Evolutionary conservation across 1,140 invertebrate genomes (phyloP), one percentile per base, ranked within the genome.

Genomic region (Drosophila parabipectinata): DNA sequence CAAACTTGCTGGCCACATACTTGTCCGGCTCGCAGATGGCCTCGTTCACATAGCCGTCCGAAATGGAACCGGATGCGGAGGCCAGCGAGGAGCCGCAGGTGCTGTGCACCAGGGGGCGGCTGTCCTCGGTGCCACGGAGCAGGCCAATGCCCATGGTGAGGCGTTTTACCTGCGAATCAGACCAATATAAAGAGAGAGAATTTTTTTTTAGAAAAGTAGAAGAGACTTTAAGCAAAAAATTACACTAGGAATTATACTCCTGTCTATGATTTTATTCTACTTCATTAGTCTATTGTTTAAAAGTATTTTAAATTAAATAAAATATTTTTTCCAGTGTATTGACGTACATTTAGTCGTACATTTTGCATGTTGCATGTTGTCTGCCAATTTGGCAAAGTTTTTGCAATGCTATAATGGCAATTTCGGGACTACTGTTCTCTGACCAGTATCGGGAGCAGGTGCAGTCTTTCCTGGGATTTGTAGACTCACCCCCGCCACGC

Each of bases 21-120:
- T 92, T 93, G 72, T 94, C 93, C 8, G 93, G 92, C 68, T 94
- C 94, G 4, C 93, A 93, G 58, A 94, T 95, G 69, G 93, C 94
- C 91, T 96, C 95, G 92, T 96, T 96, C 72, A 96, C 95, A 92
- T 96, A 96, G 28, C 95, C 96, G 32, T 95, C 95, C 68, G 95
- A 95, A 54, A 95, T 77, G 45, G 45, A 60, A 14, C 63, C 63
- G 8, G 63, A 67, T n/a, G 59, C 72, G 92, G 91, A 93, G 93
- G 66, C 93, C 83, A 72, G 92, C 81, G 75, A 94, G 92, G 87
- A 90, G 85, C 92, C 94, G 66, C 82, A 88, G 79, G 90, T 93
- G 68, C 92, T 93, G 73, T 93, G 93, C 32, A 95, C 93, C 64
- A 95, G 72, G 4, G 94, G 94, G 80, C 94, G 94, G 77, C 94